Evolutionary conservation across 2,113 vertebrate genomes (phyloP).

Genomic region (Halcyon senegalensis): DNA sequence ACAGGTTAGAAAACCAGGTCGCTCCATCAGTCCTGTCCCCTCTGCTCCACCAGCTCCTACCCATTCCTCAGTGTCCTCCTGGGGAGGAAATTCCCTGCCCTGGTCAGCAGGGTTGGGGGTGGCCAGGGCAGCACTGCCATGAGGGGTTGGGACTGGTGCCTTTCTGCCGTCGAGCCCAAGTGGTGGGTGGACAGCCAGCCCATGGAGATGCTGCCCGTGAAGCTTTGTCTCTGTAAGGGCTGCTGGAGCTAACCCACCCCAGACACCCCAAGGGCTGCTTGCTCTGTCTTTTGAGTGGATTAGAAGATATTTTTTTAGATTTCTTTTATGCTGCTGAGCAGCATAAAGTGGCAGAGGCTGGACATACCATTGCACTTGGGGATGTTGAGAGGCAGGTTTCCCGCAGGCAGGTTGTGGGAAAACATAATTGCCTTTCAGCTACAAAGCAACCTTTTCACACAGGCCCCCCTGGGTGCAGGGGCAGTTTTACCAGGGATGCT

Average conservation of each 20-base stretch:
- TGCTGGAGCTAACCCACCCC: background rate
- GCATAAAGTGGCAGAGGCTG: background rate
- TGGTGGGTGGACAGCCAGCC: background rate
- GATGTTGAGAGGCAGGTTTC: background rate
- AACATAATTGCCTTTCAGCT: background rate
- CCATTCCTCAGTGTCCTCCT: too few relatives aligned
- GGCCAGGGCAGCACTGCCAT: background rate
- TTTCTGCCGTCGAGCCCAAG: rapidly evolving
- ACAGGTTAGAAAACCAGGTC: background rate
- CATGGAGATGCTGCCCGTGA: background rate
- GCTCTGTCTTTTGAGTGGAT: background rate
- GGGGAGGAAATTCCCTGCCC: background rate
- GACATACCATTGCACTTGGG: background rate
- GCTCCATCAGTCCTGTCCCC: background rate
- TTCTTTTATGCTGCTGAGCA: background rate
- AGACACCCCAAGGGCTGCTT: background rate
- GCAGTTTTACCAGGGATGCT: background rate
- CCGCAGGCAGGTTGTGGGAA: background rate
- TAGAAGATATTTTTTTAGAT: background rate
- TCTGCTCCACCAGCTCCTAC: background rate
- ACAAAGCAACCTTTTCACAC: background rate
- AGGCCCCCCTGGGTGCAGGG: too few relatives aligned
- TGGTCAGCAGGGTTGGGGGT: background rate
- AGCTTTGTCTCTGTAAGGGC: background rate
- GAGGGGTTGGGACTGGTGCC: background rate